phyloP scores from a whole-genome alignment of 2,797 vertebrate genomes.

The Lepus townsendii region DNA sequence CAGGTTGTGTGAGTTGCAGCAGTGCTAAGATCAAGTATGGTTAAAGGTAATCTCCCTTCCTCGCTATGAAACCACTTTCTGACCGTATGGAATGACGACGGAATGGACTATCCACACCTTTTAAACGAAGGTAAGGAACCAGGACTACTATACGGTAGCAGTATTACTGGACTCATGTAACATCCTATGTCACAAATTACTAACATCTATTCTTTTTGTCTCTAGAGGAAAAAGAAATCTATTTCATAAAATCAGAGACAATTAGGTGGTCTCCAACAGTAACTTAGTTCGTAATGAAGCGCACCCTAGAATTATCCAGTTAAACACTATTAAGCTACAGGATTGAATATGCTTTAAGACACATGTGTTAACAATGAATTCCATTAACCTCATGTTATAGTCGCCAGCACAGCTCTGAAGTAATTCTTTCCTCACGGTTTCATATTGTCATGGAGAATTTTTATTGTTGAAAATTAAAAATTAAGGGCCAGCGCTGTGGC shows the following conservation, averaged over 20 bases:
- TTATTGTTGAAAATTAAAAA: background rate
- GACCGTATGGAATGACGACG: background rate
- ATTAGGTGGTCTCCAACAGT: conserved; percentile 5
- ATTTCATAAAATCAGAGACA: background rate
- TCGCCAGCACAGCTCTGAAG: background rate
- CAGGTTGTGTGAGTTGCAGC: background rate
- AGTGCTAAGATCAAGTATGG: background rate
- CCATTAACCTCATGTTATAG: background rate
- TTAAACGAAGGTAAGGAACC: background rate
- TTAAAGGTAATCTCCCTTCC: background rate
- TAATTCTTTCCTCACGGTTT: conserved; percentile 3
- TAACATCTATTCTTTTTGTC: background rate
- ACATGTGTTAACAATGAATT: background rate
- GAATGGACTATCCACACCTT: background rate
- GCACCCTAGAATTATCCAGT: background rate
- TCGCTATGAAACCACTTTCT: conserved; percentile 7
- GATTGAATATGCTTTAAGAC: conserved; percentile 25
- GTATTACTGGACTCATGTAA: background rate
- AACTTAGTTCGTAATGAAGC: conserved; percentile 57
- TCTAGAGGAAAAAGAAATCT: background rate
- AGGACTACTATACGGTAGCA: background rate
- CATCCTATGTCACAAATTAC: background rate
- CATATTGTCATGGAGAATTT: background rate
- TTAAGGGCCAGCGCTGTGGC: no score
- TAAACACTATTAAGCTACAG: conserved; percentile 25